These are phyloP conservation scores for Fulica atra DNA, from an alignment of 2,113 vertebrate species.

Conservation along the genomic window DNA sequence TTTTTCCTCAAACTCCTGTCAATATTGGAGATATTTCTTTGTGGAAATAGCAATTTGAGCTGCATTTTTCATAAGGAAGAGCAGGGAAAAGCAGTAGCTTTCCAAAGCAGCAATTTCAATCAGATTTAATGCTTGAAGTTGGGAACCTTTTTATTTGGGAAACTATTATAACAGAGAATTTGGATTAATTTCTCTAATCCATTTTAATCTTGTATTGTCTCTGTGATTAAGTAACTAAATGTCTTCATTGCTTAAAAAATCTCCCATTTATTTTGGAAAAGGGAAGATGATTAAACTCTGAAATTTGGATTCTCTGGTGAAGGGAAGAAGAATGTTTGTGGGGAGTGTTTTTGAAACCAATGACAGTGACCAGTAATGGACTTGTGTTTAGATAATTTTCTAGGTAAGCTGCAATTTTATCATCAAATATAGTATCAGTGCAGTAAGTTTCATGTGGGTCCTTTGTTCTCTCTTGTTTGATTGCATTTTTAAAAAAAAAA, in stretches of 20 bases:
- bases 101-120: background rate
- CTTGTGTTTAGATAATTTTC: background rate
- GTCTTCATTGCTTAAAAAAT: background rate
- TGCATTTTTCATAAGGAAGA: background rate
- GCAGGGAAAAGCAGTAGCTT: background rate
- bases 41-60: background rate
- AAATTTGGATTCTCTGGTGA: background rate
- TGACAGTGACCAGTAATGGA: background rate
- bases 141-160: background rate
- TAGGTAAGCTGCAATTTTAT: background rate
- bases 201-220: background rate
- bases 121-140: background rate
- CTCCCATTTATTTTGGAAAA: background rate
- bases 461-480: background rate
- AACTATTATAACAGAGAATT: background rate
- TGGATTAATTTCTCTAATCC: background rate
- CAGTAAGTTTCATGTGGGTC: background rate
- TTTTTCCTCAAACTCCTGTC: background rate
- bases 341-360: background rate
- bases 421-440: background rate
- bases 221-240: background rate
- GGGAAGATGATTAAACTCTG: background rate
- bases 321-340: background rate
- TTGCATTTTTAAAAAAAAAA: background rate
- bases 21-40: background rate